phyloP scores from a whole-genome alignment of 2,888 invertebrate genomes.

The Pherbina coryleti region DNA sequence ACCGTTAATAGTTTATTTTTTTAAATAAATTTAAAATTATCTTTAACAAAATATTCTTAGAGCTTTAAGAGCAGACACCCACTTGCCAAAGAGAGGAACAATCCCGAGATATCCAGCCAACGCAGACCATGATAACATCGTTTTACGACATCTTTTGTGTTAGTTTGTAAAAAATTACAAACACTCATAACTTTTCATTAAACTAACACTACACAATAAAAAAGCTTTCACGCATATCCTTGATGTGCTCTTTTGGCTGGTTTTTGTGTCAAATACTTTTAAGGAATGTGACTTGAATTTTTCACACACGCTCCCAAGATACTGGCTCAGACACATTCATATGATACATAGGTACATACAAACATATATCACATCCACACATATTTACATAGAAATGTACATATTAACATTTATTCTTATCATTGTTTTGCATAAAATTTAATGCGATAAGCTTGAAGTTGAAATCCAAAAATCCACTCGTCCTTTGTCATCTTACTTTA shows the following conservation, averaged over 20 bases:
- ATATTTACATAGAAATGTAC: background rate
- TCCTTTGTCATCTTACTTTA: background rate
- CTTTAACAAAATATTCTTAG: background rate
- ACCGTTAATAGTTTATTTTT: background rate
- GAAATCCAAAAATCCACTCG: background rate
- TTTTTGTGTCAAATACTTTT: background rate
- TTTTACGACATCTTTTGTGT: background rate
- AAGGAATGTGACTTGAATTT: conserved; percentile 18
- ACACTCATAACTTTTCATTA: conserved; percentile 33
- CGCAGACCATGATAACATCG: background rate
- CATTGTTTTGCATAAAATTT: conserved; percentile 26
- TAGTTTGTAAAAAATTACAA: conserved; percentile 5
- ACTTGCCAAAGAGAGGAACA: no score
- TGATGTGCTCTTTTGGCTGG: conserved; percentile 7
- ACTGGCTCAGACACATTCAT: no score
- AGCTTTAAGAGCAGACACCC: background rate
- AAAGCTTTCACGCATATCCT: background rate
- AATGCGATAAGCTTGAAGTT: conserved; percentile 13
- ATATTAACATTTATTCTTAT: conserved; percentile 9
- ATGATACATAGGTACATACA: no score
- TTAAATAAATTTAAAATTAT: background rate
- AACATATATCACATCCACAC: no score
- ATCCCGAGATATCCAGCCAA: background rate
- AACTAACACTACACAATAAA: background rate
- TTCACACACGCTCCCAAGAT: no score